Conservation (phyloP, 2,888 invertebrate genomes). For the Branchipolynoe longqiensis region DNA sequence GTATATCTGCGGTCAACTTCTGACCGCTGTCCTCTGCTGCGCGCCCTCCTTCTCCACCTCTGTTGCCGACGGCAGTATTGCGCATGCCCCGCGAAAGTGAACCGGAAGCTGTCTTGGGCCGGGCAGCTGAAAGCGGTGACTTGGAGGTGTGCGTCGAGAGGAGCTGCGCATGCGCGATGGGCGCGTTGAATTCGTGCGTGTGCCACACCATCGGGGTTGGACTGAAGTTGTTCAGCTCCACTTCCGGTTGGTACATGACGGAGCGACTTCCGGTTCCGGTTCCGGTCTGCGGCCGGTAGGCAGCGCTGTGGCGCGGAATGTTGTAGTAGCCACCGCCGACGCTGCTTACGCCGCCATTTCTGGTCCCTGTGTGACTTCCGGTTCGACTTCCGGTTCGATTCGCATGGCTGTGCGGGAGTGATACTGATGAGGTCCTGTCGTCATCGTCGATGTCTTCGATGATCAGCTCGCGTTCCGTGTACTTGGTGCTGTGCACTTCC, state of each 20-base stretch:
- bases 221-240: background rate
- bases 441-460: conserved; percentile 36
- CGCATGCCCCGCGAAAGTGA: background rate
- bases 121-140: background rate
- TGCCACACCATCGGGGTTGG: conserved; percentile 23
- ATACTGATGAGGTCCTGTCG: background rate
- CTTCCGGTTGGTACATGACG: background rate
- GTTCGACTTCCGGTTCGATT: background rate
- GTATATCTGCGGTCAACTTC: background rate
- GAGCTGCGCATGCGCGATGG: background rate
- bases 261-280: background rate
- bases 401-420: background rate
- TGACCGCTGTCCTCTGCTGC: background rate
- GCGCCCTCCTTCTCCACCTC: background rate
- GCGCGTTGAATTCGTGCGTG: conserved; percentile 4
- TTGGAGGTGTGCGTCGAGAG: background rate
- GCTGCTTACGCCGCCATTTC: too few relatives aligned
- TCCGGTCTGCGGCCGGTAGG: background rate
- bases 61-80: too few relatives aligned
- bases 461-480: conserved; percentile 41
- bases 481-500: conserved; percentile 16
- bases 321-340: background rate
- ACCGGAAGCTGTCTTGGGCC: background rate
- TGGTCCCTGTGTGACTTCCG: background rate
- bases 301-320: background rate